Conservation (phyloP, 1,140 invertebrate genomes). For the Himalopsyche phryganea region DNA sequence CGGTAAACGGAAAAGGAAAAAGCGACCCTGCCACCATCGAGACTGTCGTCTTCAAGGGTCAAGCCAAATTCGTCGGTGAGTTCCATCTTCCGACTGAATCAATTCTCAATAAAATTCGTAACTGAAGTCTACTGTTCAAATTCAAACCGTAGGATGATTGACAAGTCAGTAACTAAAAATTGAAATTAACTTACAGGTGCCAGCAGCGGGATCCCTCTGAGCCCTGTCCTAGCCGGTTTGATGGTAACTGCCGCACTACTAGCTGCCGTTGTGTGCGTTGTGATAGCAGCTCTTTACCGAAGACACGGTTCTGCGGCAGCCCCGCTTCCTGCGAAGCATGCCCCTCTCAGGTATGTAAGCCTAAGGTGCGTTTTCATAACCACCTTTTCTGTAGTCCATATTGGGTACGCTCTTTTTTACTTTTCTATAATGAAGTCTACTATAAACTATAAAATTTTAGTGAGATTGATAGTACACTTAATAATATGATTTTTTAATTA, state of each 20-base stretch:
- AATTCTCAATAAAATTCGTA: too few species aligned
- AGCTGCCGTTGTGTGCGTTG: constrained; percentile 66
- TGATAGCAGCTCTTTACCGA: constrained; percentile 65
- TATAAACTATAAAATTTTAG: too few species aligned
- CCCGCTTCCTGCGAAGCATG: constrained; percentile 59
- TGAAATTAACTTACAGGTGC: constrained; percentile 37
- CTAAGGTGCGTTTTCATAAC: too few species aligned
- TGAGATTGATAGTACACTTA: too few species aligned
- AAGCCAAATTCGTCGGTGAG: constrained; percentile 67
- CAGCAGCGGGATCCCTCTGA: constrained; percentile 58
- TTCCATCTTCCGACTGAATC: too few species aligned
- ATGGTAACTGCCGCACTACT: constrained; percentile 67
- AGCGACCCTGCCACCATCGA: constrained; percentile 78
- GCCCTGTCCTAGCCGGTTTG: constrained; percentile 67
- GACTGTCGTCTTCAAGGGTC: constrained; percentile 75
- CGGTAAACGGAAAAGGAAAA: constrained; percentile 79
- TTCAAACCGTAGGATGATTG: too few species aligned
- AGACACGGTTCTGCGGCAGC: constrained; percentile 53
- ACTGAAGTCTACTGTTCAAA: too few species aligned
- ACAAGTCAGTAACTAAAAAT: too few species aligned
- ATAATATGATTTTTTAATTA: too few species aligned
- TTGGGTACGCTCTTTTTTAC: too few species aligned
- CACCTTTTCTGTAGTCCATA: too few species aligned
- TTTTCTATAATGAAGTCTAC: too few species aligned
- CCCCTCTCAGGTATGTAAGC: constrained; percentile 52